Evolutionary conservation across 2,888 invertebrate species (phyloP).

Genomic region (Sarcophaga subvicina): DNA sequence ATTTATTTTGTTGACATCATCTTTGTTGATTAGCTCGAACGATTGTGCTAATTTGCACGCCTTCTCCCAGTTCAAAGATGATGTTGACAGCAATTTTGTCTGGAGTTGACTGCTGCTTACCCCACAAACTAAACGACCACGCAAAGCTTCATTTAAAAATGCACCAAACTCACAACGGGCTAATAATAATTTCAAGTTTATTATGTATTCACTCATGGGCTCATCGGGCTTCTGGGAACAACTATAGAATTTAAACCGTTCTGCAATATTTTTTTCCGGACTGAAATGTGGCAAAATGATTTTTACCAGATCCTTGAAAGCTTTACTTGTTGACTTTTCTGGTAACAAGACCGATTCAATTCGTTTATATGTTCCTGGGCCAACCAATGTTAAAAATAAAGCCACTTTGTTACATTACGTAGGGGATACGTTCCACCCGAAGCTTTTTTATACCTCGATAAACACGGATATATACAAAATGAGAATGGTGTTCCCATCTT

Average conservation of each 20-base stretch:
- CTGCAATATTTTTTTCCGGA: constrained; percentile 9
- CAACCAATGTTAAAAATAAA: constrained; percentile 35
- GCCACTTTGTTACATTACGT: too few species aligned
- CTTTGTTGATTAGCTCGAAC: neutral
- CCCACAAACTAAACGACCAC: constrained; percentile 28
- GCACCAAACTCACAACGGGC: constrained; percentile 6
- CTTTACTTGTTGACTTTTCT: constrained; percentile 30
- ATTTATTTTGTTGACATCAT: too few species aligned
- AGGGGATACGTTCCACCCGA: too few species aligned
- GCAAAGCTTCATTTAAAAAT: constrained; percentile 35
- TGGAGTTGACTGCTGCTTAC: neutral
- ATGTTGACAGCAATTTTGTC: too few species aligned
- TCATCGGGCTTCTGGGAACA: constrained; percentile 6
- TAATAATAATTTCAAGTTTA: constrained; percentile 7
- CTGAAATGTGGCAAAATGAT: constrained; percentile 6
- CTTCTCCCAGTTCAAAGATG: neutral
- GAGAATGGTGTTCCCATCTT: too few species aligned
- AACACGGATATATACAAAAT: too few species aligned
- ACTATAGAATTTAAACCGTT: constrained; percentile 9
- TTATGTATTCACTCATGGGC: neutral
- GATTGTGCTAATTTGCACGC: neutral
- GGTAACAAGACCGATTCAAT: constrained; percentile 25
- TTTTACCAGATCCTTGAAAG: neutral
- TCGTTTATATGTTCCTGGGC: constrained; percentile 39
- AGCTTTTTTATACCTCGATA: too few species aligned